These are phyloP conservation scores for Eristalis intricaria DNA, from an alignment of 2,888 invertebrate species.

Conservation along the genomic window DNA sequence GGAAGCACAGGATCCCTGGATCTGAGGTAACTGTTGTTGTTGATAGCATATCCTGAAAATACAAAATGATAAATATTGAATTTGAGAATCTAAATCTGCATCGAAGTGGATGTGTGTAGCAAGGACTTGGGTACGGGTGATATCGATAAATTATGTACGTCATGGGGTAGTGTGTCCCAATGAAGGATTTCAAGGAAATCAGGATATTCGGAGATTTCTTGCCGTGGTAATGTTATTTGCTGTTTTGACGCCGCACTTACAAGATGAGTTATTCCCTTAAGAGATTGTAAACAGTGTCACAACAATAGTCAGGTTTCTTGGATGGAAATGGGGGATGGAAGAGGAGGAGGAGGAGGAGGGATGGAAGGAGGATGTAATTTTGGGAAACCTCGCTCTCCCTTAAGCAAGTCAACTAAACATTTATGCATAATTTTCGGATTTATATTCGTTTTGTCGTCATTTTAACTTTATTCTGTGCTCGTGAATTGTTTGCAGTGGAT, in stretches of 20 bases:
- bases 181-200: background rate
- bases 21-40: constrained; percentile 82
- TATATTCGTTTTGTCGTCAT: background rate
- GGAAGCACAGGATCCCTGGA: constrained; percentile 93
- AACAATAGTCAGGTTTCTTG: background rate
- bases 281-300: background rate
- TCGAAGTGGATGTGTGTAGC: background rate
- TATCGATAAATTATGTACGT: constrained; percentile 47
- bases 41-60: constrained; percentile 75
- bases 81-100: background rate
- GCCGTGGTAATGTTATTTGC: background rate
- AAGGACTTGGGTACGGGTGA: constrained; percentile 14
- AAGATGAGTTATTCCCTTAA: background rate
- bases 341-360: background rate
- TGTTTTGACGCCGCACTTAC: background rate
- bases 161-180: background rate
- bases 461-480: background rate
- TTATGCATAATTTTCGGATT: background rate
- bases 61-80: constrained; percentile 56
- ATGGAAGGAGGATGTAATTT: background rate
- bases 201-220: background rate
- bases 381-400: background rate
- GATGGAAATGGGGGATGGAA: background rate
- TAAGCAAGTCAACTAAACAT: background rate
- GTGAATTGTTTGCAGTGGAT: background rate